These are phyloP conservation scores for Taenaris catops DNA, from an alignment of 2,888 invertebrate genomes.

Conservation along the genomic window DNA sequence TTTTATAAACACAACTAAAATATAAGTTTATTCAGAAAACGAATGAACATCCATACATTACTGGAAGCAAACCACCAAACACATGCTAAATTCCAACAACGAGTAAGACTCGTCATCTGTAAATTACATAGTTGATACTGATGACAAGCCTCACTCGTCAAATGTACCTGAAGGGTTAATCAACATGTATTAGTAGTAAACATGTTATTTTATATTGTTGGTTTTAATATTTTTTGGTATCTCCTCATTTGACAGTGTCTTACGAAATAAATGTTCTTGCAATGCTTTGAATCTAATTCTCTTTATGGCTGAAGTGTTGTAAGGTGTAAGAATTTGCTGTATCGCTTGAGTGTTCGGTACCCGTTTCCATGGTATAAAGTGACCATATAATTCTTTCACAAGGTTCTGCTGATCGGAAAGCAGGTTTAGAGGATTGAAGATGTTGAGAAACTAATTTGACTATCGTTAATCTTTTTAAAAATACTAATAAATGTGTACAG, in stretches of 20 bases:
- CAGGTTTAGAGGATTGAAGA: too few species aligned
- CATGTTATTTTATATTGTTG: too few species aligned
- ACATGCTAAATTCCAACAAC: too few species aligned
- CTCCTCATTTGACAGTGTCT: slow-evolving; percentile 29
- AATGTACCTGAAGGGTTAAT: not conserved
- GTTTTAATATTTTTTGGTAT: slow-evolving; percentile 29
- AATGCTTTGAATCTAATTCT: slow-evolving; percentile 35
- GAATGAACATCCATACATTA: too few species aligned
- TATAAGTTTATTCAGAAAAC: too few species aligned
- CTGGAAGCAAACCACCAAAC: too few species aligned
- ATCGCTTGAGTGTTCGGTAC: slow-evolving; percentile 23
- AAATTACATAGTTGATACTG: too few species aligned
- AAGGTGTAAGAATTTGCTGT: slow-evolving; percentile 31
- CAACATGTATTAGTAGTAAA: not conserved
- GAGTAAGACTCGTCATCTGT: too few species aligned
- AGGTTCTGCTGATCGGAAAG: slow-evolving; percentile 19
- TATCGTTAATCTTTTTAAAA: too few species aligned
- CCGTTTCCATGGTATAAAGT: slow-evolving; percentile 52
- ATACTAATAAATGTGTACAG: too few species aligned
- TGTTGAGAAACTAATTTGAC: too few species aligned
- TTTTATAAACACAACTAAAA: too few species aligned
- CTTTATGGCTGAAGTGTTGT: slow-evolving; percentile 28
- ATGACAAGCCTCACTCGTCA: not conserved
- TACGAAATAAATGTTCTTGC: slow-evolving; percentile 44
- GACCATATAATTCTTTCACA: slow-evolving; percentile 38